phyloP scores from a whole-genome alignment of 92 coral and sea anemone species.

The Paramuricea clavata region DNA sequence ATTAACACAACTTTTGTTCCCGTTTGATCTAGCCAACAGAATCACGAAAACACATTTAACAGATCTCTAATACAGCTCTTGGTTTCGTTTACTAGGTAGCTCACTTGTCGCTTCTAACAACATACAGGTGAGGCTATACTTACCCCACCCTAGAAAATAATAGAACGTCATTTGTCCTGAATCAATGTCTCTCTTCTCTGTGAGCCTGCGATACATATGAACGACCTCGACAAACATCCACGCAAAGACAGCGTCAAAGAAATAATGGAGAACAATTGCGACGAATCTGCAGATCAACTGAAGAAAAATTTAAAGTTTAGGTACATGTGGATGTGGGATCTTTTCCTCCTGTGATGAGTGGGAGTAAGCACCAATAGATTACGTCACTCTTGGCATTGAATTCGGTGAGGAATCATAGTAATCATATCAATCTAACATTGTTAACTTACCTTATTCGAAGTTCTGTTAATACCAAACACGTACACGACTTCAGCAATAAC shows the following conservation, averaged over 20 bases:
- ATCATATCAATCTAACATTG: no score
- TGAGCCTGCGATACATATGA: slow-evolving; percentile 96
- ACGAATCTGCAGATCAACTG: slow-evolving; percentile 88
- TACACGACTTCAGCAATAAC: slow-evolving; percentile 90
- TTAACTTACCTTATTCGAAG: slow-evolving; percentile 74
- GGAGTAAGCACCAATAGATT: no score
- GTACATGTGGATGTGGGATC: no score
- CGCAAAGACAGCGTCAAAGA: slow-evolving; percentile 96
- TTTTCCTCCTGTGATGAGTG: no score
- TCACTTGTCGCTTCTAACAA: no score
- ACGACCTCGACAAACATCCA: slow-evolving; percentile 99
- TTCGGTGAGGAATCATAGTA: no score
- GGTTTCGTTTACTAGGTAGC: no score
- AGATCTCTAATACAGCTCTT: no score
- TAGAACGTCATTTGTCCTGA: slow-evolving; percentile 95
- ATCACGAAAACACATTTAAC: no score
- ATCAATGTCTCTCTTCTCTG: slow-evolving; percentile 93
- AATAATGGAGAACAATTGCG: slow-evolving; percentile 90
- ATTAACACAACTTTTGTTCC: neutral
- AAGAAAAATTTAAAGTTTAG: neutral
- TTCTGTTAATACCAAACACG: slow-evolving; percentile 88
- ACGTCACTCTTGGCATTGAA: no score
- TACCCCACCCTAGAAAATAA: slow-evolving; percentile 99
- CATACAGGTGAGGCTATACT: slow-evolving; percentile 12
- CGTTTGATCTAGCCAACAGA: neutral